Percentiles rank a stretch among this genome's conserved stretches.
phyloP scores from a whole-genome alignment of 1,140 invertebrate species.

The Bombus huntii region DNA sequence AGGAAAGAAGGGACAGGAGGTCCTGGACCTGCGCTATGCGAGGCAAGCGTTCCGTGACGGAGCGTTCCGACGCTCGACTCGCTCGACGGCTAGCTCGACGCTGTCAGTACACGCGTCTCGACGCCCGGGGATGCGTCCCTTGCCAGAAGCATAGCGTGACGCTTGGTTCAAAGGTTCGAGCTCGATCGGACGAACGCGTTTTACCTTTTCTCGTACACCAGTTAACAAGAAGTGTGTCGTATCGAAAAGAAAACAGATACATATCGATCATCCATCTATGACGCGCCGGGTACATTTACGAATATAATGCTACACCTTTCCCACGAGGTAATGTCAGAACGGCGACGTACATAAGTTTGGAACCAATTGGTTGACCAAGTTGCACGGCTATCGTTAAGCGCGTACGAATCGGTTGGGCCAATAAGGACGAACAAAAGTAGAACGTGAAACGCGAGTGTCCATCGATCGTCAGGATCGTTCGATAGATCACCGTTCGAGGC shows the following conservation, averaged over 20 bases:
- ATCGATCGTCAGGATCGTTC: constrained; percentile 9
- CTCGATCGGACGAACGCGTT: neutral
- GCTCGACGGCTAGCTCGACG: constrained; percentile 69
- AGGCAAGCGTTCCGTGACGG: constrained; percentile 58
- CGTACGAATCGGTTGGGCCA: too few relatives aligned
- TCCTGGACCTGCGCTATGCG: constrained; percentile 76
- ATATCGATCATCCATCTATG: constrained; percentile 56
- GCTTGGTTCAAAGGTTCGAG: neutral
- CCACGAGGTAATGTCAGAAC: constrained; percentile 71
- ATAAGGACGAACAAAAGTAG: too few relatives aligned
- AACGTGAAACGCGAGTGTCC: neutral
- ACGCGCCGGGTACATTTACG: constrained; percentile 62
- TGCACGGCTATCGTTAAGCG: too few relatives aligned
- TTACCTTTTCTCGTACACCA: too few relatives aligned
- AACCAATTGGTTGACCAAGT: too few relatives aligned
- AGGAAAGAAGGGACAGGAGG: constrained; percentile 50
- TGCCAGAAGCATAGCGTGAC: constrained; percentile 40
- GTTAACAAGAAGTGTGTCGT: neutral
- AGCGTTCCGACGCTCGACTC: constrained; percentile 73
- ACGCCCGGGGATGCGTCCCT: constrained; percentile 79
- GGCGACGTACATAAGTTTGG: too few relatives aligned
- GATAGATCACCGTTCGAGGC: neutral
- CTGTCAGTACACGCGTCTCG: constrained; percentile 80
- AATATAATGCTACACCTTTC: constrained; percentile 77
- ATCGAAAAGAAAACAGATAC: neutral